A percentile compares a stretch with the other conserved stretches of the same genome.
phyloP scores from a whole-genome alignment of 1,140 invertebrate genomes.

The Formica exsecta region DNA sequence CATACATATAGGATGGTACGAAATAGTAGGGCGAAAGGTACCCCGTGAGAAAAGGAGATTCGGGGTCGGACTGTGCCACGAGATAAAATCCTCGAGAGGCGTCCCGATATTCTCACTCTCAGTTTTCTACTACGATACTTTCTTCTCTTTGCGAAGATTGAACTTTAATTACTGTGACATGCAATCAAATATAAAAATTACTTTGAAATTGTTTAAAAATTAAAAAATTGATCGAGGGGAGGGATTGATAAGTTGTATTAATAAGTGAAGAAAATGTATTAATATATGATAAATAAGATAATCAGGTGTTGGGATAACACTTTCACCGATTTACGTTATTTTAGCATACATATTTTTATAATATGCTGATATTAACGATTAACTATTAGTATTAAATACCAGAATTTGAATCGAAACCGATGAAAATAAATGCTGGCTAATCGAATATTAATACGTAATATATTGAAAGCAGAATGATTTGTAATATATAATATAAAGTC shows the following conservation, averaged over 20 bases:
- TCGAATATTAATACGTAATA: constrained; percentile 20
- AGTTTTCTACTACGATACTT: constrained; percentile 41
- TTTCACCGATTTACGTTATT: not conserved
- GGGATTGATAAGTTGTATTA: not conserved
- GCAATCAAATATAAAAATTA: constrained; percentile 7
- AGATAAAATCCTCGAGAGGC: constrained; percentile 43
- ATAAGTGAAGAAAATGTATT: not conserved
- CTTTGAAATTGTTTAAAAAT: constrained; percentile 22
- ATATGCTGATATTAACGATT: not conserved
- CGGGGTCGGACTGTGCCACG: not conserved
- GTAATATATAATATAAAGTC: not conserved
- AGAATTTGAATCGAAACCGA: not conserved
- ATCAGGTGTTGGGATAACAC: not conserved
- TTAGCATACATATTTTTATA: not conserved
- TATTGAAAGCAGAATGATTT: not conserved
- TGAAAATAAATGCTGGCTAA: not conserved
- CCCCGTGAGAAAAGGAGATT: constrained; percentile 42
- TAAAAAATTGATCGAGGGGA: not conserved
- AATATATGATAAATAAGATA: not conserved
- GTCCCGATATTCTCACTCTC: not conserved
- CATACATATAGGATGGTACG: constrained; percentile 71
- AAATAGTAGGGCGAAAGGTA: not conserved
- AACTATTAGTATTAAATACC: constrained; percentile 1
- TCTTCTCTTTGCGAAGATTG: constrained; percentile 22
- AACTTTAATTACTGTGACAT: constrained; percentile 15